Conservation (phyloP, 2,888 invertebrate genomes). For the Amiota communis region DNA sequence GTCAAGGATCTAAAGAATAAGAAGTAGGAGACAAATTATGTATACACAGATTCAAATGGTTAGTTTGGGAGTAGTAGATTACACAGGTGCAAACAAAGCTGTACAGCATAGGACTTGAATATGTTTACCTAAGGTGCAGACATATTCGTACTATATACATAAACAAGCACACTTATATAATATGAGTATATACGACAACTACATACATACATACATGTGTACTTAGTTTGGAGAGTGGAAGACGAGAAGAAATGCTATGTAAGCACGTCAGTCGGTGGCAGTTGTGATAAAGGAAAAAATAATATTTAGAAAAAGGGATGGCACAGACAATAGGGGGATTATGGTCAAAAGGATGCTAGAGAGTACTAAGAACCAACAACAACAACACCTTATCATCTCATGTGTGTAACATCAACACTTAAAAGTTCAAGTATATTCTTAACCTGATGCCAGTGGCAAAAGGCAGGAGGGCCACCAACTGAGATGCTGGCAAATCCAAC, state of each 20-base stretch:
- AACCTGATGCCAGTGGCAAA: constrained; percentile 66
- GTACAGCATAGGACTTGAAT: constrained; percentile 15
- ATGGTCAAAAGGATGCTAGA: too few relatives aligned
- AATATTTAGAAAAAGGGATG: constrained; percentile 24
- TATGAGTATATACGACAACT: not conserved
- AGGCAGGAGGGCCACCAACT: constrained; percentile 50
- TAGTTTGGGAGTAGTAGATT: constrained; percentile 4
- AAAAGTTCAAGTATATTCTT: constrained; percentile 70
- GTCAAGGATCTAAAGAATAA: not conserved
- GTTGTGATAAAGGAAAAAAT: constrained; percentile 12
- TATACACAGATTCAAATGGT: not conserved
- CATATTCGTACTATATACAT: not conserved
- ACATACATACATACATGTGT: not conserved
- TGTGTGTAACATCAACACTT: constrained; percentile 64
- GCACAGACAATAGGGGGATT: not conserved
- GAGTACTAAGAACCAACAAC: not conserved
- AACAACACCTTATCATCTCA: constrained; percentile 51
- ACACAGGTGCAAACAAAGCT: constrained; percentile 5
- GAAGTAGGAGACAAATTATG: not conserved
- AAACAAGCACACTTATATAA: not conserved
- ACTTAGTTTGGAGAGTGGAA: not conserved
- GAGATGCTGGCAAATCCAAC: constrained; percentile 15
- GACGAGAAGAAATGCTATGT: not conserved
- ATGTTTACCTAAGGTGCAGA: constrained; percentile 22
- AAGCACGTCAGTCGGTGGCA: constrained; percentile 17